These are phyloP conservation scores for Neotoxoptera formosana DNA, from an alignment of 1,140 invertebrate species.

Conservation along the genomic window DNA sequence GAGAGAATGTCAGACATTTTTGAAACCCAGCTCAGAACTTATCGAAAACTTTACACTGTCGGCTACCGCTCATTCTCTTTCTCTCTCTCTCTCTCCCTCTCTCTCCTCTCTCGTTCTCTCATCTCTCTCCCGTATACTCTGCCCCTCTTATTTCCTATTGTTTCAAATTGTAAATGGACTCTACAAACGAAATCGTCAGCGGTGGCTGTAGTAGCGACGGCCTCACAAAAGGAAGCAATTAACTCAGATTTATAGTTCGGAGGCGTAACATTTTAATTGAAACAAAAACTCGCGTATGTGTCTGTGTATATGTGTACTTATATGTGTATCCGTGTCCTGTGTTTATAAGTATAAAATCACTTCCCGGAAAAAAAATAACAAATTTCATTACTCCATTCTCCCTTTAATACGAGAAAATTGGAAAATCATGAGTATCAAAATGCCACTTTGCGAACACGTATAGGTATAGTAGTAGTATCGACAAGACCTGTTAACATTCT, in stretches of 20 bases:
- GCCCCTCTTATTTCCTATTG: neutral
- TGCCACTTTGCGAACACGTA: neutral
- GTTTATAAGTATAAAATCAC: slow-evolving; percentile 29
- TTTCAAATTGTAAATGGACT: slow-evolving; percentile 49
- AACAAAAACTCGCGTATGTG: slow-evolving; percentile 29
- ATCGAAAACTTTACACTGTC: slow-evolving; percentile 45
- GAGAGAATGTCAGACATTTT: slow-evolving; percentile 49
- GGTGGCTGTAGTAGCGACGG: neutral
- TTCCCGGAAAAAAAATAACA: neutral
- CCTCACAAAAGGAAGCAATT: slow-evolving; percentile 33
- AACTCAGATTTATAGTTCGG: slow-evolving; percentile 20
- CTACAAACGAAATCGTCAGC: neutral
- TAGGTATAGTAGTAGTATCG: neutral
- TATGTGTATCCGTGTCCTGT: neutral
- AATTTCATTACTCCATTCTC: neutral
- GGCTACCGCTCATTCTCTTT: neutral
- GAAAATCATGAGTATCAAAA: neutral
- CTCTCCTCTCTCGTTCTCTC: neutral
- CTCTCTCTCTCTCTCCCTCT: neutral
- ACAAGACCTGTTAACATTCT: neutral
- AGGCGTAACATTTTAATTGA: slow-evolving; percentile 47
- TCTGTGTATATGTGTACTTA: neutral
- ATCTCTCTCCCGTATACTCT: neutral
- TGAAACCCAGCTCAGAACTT: slow-evolving; percentile 31
- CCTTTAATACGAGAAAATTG: neutral